A percentile compares a stretch with the other conserved stretches of the same genome.
Evolutionary conservation across 2,113 vertebrate species (phyloP).

Genomic region (Genyomyrus donnyi): DNA sequence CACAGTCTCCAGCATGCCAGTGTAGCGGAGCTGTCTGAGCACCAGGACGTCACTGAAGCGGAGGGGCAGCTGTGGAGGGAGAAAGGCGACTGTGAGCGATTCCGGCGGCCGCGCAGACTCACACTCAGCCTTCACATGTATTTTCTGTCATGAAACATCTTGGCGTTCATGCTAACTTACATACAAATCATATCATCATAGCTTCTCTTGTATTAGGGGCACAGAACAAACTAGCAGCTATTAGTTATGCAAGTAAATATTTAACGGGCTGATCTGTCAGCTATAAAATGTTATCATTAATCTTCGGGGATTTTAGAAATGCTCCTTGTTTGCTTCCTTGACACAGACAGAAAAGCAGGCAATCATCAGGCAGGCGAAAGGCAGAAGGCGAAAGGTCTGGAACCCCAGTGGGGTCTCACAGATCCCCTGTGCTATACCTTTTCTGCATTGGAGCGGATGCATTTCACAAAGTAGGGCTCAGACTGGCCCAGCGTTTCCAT

Average conservation of each 20-base stretch:
- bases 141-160: background rate
- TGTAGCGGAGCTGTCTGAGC: constrained; percentile 92
- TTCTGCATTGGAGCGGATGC: constrained; percentile 94
- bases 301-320: background rate
- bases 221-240: background rate
- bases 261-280: background rate
- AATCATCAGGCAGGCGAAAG: background rate
- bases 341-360: background rate
- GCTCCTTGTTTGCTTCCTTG: background rate
- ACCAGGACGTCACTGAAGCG: constrained; percentile 84
- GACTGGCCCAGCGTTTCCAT: constrained; percentile 96
- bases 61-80: constrained; percentile 74
- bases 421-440: constrained; percentile 66
- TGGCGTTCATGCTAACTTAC: background rate
- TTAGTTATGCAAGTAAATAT: background rate
- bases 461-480: constrained; percentile 98
- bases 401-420: background rate
- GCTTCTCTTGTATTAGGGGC: background rate
- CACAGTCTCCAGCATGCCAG: constrained; percentile 95
- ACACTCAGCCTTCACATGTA: background rate
- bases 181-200: background rate
- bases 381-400: background rate
- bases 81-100: background rate
- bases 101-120: background rate
- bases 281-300: background rate